These are phyloP conservation scores for Buphagus erythrorhynchus DNA, from an alignment of 2,797 vertebrate genomes.

Conservation along the genomic window DNA sequence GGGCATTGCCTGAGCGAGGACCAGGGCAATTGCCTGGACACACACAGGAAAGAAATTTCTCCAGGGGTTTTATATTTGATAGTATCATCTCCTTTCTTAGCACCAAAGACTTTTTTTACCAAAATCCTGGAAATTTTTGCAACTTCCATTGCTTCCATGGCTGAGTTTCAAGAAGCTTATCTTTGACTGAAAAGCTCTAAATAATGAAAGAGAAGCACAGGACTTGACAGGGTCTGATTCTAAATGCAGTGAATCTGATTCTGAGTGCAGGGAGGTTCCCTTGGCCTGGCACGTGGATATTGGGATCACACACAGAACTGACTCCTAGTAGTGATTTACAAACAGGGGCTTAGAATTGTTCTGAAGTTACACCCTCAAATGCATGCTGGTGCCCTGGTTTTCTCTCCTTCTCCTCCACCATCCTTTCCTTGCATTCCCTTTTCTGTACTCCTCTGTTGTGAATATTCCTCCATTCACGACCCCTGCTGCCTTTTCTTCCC, in stretches of 20 bases:
- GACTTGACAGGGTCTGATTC: background rate
- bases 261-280: background rate
- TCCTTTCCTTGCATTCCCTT: background rate
- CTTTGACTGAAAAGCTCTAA: background rate
- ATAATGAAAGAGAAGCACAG: background rate
- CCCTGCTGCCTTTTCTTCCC: rapidly evolving
- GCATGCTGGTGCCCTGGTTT: background rate
- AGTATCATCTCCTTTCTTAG: background rate
- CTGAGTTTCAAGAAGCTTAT: background rate
- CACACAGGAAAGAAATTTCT: background rate
- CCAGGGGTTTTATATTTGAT: background rate
- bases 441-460: background rate
- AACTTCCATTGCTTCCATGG: background rate
- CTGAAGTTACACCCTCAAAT: background rate
- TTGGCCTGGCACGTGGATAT: background rate
- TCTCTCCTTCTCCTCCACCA: background rate
- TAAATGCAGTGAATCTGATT: background rate
- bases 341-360: background rate
- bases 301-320: background rate
- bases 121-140: background rate
- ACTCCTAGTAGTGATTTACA: background rate
- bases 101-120: background rate
- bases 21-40: background rate
- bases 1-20: background rate
- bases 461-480: background rate